Conservation (phyloP, 2,888 invertebrate genomes). For the Tetranychus piercei region DNA sequence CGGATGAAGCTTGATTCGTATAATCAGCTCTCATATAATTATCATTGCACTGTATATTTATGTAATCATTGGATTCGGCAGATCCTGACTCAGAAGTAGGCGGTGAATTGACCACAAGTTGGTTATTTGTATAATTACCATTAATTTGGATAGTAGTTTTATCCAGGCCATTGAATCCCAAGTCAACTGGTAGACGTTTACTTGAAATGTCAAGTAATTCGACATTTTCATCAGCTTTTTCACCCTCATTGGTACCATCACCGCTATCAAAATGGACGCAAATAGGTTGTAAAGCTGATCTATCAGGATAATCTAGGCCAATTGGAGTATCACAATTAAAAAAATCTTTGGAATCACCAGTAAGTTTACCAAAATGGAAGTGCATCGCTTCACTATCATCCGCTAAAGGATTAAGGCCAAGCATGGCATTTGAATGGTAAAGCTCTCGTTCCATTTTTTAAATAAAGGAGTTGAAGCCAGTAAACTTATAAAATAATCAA, state of each 20-base stretch:
- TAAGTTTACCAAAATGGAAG: not conserved
- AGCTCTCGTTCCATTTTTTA: not conserved
- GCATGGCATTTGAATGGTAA: not conserved
- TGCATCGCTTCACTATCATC: not conserved
- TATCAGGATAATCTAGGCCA: not conserved
- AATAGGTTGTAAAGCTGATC: not conserved
- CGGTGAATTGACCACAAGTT: not conserved
- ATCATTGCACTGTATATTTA: not conserved
- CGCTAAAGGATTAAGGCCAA: not conserved
- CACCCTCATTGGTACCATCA: not conserved
- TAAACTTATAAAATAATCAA: too few relatives aligned
- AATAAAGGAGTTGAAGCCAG: too few relatives aligned
- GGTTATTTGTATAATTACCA: not conserved
- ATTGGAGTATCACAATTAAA: not conserved
- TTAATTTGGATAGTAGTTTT: not conserved
- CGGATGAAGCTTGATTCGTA: not conserved
- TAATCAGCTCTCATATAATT: not conserved
- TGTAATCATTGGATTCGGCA: not conserved
- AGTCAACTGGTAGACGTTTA: not conserved
- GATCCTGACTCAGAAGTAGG: not conserved
- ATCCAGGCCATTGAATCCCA: not conserved
- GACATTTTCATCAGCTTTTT: not conserved
- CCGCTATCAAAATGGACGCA: not conserved
- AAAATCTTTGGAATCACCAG: not conserved
- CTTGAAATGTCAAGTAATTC: not conserved